Evolutionary conservation across 2,113 vertebrate genomes (phyloP).

Genomic region (Platysternon megacephalum): DNA sequence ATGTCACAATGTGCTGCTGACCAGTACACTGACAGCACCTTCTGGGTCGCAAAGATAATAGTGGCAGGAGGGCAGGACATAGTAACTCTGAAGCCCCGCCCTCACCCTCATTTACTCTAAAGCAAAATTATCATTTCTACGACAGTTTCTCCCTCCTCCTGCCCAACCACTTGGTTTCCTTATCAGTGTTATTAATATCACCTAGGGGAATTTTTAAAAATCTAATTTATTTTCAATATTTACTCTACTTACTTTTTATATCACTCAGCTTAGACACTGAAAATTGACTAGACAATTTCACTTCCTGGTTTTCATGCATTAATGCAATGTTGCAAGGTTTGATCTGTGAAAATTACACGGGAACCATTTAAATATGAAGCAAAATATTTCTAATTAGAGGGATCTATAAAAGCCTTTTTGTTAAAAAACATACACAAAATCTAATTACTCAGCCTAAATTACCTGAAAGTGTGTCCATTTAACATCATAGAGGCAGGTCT

Average conservation of each 20-base stretch:
- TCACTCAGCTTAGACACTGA: accelerated
- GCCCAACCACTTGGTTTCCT: accelerated
- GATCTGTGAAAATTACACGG: not conserved
- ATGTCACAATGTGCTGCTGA: not conserved
- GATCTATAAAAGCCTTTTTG: not conserved
- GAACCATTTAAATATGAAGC: not conserved
- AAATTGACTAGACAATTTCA: accelerated
- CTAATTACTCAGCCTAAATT: not conserved
- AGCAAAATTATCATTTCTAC: accelerated
- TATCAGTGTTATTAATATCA: accelerated
- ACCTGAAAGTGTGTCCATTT: not conserved
- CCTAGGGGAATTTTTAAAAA: accelerated
- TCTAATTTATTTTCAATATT: accelerated
- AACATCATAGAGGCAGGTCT: not conserved
- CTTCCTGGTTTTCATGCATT: accelerated
- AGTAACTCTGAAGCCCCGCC: slow-evolving; percentile 36
- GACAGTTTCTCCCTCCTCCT: accelerated
- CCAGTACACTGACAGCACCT: slow-evolving; percentile 27
- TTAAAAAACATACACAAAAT: not conserved
- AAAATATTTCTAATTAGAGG: not conserved
- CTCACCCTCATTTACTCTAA: not conserved
- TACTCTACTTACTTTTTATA: accelerated
- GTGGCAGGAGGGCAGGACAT: slow-evolving; percentile 33
- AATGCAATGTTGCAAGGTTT: accelerated
- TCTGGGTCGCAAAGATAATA: not conserved